phyloP scores from a whole-genome alignment of 1,140 invertebrate species.

The Bombus waltoni region DNA sequence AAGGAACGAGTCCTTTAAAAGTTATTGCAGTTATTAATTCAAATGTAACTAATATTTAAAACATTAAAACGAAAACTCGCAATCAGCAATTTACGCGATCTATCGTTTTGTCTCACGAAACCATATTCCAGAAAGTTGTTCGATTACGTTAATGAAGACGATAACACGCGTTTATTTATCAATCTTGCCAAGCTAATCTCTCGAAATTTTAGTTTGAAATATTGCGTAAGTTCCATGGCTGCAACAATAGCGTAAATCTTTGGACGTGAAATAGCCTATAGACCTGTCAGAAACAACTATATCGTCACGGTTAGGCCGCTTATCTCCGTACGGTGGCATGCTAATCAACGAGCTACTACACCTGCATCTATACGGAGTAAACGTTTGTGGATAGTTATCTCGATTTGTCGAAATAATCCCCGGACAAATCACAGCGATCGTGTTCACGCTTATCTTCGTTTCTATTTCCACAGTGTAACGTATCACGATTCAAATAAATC shows the following conservation, averaged over 20 bases:
- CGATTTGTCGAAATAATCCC: slow-evolving; percentile 73
- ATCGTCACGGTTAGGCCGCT: slow-evolving; percentile 72
- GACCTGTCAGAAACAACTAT: slow-evolving; percentile 63
- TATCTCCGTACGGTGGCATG: slow-evolving; percentile 71
- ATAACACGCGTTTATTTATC: neutral
- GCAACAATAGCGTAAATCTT: slow-evolving; percentile 61
- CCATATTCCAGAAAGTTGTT: too few species aligned
- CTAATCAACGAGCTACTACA: slow-evolving; percentile 70
- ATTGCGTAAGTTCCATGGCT: neutral
- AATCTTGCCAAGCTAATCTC: neutral
- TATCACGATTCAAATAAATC: neutral
- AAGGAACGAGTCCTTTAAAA: too few species aligned
- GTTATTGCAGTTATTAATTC: too few species aligned
- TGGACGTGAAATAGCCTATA: slow-evolving; percentile 61
- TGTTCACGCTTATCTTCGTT: slow-evolving; percentile 58
- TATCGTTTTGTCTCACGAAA: too few species aligned
- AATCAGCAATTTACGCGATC: too few species aligned
- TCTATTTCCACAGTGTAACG: slow-evolving; percentile 43
- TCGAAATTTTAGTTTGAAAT: too few species aligned
- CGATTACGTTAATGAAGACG: neutral
- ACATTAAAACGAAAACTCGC: too few species aligned
- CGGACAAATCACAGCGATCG: slow-evolving; percentile 57
- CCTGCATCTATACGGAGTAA: slow-evolving; percentile 59
- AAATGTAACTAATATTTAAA: too few species aligned
- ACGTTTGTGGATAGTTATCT: slow-evolving; percentile 67